Percentiles rank a stretch among this genome's conserved stretches.
Conservation (phyloP, 2,113 vertebrate species). For the Chitala chitala region DNA sequence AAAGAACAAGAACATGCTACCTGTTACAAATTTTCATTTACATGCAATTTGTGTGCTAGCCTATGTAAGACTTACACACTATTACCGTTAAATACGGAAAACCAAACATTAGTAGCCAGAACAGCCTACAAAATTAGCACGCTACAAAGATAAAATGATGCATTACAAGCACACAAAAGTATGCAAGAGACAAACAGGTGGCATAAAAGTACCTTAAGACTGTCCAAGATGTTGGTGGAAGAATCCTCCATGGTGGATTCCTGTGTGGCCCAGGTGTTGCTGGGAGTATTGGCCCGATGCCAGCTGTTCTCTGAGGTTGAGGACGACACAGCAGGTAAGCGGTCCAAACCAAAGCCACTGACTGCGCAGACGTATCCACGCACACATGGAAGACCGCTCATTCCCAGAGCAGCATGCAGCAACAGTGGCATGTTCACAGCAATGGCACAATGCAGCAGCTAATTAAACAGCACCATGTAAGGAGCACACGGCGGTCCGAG, state of each 20-base stretch:
- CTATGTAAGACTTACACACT: too few species aligned
- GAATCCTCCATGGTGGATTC: constrained; percentile 87
- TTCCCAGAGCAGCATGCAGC: not conserved
- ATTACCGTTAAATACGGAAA: too few species aligned
- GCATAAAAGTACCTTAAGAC: constrained; percentile 76
- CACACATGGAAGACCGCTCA: not conserved
- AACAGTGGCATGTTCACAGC: not conserved
- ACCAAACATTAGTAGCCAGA: too few species aligned
- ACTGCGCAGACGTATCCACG: constrained; percentile 53
- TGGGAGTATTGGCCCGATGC: constrained; percentile 73
- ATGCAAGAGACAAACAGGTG: not conserved
- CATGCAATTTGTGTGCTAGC: too few species aligned
- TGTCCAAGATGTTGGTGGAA: constrained; percentile 88
- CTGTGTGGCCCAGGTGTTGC: constrained; percentile 82
- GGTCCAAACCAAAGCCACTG: constrained; percentile 88
- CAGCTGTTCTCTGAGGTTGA: constrained; percentile 78
- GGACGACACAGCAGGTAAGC: constrained; percentile 75
- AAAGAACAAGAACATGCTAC: too few species aligned
- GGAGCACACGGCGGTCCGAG: too few species aligned
- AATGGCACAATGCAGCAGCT: too few species aligned
- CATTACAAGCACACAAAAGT: not conserved
- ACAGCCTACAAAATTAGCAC: not conserved
- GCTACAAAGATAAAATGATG: too few species aligned
- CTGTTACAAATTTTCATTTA: too few species aligned
- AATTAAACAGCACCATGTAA: too few species aligned